These are phyloP conservation scores for Drepanosiphum platanoidis DNA, from an alignment of 2,888 invertebrate genomes.

Conservation along the genomic window DNA sequence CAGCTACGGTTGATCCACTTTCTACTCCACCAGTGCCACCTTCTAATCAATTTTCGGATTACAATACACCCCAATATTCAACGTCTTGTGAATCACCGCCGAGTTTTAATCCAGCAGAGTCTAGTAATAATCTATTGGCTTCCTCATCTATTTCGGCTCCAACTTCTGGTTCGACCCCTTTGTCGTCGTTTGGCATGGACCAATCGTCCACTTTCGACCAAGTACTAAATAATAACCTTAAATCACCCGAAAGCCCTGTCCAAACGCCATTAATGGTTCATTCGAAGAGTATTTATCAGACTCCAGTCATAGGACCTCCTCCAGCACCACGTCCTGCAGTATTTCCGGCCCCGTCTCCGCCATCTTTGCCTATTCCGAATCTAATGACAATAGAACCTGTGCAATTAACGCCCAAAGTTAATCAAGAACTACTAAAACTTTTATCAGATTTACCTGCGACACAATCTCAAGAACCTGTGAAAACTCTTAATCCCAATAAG, in stretches of 20 bases:
- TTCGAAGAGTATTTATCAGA: too few species aligned
- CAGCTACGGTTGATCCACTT: rapidly evolving
- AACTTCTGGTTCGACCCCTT: not conserved
- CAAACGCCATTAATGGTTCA: too few species aligned
- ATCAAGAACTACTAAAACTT: not conserved
- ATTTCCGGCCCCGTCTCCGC: not conserved
- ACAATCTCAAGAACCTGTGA: not conserved
- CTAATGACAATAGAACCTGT: not conserved
- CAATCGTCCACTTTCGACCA: not conserved
- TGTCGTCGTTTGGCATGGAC: not conserved
- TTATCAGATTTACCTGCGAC: not conserved
- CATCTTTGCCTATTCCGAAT: not conserved
- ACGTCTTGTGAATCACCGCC: not conserved
- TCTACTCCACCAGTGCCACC: not conserved
- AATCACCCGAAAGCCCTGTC: too few species aligned
- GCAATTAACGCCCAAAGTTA: not conserved
- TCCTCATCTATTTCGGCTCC: not conserved
- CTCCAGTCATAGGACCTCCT: not conserved
- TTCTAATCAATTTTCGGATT: not conserved
- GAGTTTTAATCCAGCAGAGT: not conserved
- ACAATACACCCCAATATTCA: not conserved
- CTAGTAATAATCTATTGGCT: not conserved
- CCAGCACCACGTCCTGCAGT: not conserved
- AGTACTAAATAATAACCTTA: not conserved
- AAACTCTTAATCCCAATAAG: too few species aligned